Conservation (phyloP, 1,140 invertebrate genomes). For the Latrodectus geometricus region DNA sequence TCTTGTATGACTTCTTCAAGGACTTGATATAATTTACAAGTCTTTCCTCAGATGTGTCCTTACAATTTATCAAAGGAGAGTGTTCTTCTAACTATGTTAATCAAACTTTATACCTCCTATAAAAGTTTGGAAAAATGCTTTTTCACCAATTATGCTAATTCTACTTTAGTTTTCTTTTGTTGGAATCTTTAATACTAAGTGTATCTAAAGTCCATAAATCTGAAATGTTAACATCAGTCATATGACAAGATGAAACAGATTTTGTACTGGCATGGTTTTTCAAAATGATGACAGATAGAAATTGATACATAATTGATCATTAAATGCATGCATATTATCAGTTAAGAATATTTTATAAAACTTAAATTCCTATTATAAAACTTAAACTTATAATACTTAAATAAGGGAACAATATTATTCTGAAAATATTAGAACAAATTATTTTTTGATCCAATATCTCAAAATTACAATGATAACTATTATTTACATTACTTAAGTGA, state of each 20-base stretch:
- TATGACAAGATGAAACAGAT: not conserved
- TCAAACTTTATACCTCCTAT: not conserved
- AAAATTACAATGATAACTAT: constrained; percentile 1
- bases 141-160: not conserved
- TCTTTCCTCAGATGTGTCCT: constrained; percentile 25
- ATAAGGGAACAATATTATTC: not conserved
- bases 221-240: not conserved
- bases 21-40: not conserved
- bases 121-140: not conserved
- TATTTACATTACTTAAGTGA: not conserved
- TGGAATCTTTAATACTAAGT: not conserved
- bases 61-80: not conserved
- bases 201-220: constrained; percentile 1
- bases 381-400: no score
- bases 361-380: not conserved
- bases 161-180: not conserved
- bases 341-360: not conserved
- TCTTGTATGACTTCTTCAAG: not conserved
- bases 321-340: not conserved
- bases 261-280: no score
- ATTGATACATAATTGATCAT: not conserved
- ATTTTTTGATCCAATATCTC: not conserved
- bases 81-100: not conserved
- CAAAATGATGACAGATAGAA: no score
- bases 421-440: not conserved